phyloP scores from a whole-genome alignment of 2,113 vertebrate genomes.

The Nesogale talazaci region DNA sequence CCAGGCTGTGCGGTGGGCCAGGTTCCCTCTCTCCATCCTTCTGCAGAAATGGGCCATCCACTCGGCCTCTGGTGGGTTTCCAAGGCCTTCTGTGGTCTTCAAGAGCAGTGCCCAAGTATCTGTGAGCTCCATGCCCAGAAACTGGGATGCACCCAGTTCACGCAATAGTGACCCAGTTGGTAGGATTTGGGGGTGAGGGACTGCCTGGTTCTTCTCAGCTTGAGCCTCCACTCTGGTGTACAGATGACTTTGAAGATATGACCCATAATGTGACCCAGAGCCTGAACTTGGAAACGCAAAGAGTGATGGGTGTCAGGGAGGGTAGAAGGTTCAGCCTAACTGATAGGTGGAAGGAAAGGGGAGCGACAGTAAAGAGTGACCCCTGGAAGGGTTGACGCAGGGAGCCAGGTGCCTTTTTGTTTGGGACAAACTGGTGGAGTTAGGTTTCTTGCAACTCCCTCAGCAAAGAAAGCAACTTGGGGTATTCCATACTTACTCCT shows the following conservation, averaged over 20 bases:
- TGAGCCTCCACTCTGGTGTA: neutral
- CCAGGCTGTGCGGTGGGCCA: fast-evolving
- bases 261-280: conserved; percentile 14
- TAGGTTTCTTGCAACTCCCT: neutral
- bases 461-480: conserved; percentile 3
- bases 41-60: neutral
- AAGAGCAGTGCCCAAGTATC: neutral
- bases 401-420: conserved; percentile 30
- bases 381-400: neutral
- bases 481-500: neutral
- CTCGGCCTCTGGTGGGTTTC: neutral
- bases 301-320: neutral
- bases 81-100: neutral
- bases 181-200: neutral
- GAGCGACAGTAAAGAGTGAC: neutral
- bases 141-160: neutral
- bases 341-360: neutral
- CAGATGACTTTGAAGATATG: too few species aligned
- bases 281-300: conserved; percentile 18
- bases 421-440: neutral
- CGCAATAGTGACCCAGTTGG: neutral
- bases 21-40: fast-evolving
- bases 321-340: neutral
- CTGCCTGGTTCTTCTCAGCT: neutral
- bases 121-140: neutral